Evolutionary conservation across 2,797 vertebrate genomes (phyloP), one percentile per base, ranked within the genome.

Genomic region (Oreochromis grahami): DNA sequence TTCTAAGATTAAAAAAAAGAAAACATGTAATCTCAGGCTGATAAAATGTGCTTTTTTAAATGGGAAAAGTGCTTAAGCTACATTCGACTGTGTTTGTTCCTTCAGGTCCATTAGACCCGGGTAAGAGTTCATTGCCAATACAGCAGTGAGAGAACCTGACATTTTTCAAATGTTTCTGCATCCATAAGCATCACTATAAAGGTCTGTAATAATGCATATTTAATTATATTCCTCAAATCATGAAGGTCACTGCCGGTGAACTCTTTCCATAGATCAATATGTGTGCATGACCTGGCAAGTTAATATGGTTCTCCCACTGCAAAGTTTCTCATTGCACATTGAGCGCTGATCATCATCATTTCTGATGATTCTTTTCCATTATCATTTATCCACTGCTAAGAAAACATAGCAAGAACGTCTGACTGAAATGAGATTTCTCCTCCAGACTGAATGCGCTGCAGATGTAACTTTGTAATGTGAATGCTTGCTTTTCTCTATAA

Each of bases 141-240:
- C 12, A 79, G 82, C 84, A 91, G 86, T 51, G 50, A 89, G 77
- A 86, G 74, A 88, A 88, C 10, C 32, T 94, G 89, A 94, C 90
- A 94, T 94, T 94, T 94, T 79, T 83, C 82, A 79, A 91, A 91
- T 86, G 82, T 90, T 92, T 94, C 89, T 89, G 86, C 92, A 86
- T 91, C 87, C 77, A 83, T 84, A 79, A 77, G 82, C 84, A 80
- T 88, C 86, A 53, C 8, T 6, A 51, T 84, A 90, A 89, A 91
- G 82, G 82, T 82, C 88, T 90, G 79, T 72, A 79, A 88, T 92
- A 90, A 94, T 92, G 85, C 91, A 93, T 92, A 88, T 94, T 94
- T 93, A 92, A 94, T 94, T 81, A 80, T 79, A 85, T 83, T 86
- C 74, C 76, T 86, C 87, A 86, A 88, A 92, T 92, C 89, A 88